Percentiles rank a stretch among this genome's conserved stretches.
phyloP scores from a whole-genome alignment of 2,113 vertebrate species.

The Calyptommatus sinebrachiatus region DNA sequence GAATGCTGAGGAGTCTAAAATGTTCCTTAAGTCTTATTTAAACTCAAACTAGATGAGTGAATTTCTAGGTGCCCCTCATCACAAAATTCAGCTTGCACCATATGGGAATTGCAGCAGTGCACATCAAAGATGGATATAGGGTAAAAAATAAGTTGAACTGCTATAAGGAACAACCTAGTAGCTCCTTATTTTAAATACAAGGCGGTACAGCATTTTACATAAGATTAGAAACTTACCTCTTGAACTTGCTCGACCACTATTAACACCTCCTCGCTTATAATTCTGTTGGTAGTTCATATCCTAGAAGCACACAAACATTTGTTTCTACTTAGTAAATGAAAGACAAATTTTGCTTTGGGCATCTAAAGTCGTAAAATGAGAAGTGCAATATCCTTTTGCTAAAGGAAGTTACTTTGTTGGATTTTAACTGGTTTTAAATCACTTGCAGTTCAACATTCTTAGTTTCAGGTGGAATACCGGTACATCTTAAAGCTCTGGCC shows the following conservation, averaged over 20 bases:
- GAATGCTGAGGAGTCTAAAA: neutral
- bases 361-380: neutral
- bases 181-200: neutral
- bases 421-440: neutral
- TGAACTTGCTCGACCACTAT: conserved; percentile 73
- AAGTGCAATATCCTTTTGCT: neutral
- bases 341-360: neutral
- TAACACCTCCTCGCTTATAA: conserved; percentile 76
- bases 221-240: conserved; percentile 73
- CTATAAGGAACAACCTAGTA: neutral
- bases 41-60: neutral
- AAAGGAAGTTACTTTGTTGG: neutral
- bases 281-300: conserved; percentile 82
- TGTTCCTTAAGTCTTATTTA: neutral
- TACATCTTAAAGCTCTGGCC: neutral
- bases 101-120: neutral
- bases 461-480: neutral
- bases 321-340: neutral
- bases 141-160: neutral
- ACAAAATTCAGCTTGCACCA: neutral
- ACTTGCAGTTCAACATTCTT: neutral
- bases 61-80: neutral
- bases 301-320: conserved; percentile 63
- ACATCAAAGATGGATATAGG: neutral
- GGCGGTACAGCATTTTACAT: neutral